Percentiles rank a stretch among this genome's conserved stretches.
Conservation (phyloP, 2,797 vertebrate species). For the Anniella stebbinsi region DNA sequence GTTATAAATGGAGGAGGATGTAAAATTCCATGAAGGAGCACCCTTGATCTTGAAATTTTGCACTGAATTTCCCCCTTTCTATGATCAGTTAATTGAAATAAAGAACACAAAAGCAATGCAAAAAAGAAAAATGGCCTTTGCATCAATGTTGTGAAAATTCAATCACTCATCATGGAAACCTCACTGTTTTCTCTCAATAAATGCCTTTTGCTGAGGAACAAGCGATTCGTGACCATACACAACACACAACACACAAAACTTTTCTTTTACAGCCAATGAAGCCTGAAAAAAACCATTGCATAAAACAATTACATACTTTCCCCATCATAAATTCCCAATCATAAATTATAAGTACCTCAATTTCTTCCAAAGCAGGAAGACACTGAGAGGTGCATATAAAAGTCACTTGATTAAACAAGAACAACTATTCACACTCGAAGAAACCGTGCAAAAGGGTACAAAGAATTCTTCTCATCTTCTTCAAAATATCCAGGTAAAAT, state of each 20-base stretch:
- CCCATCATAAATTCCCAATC: neutral
- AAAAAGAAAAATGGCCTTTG: too few species aligned
- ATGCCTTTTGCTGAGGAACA: too few species aligned
- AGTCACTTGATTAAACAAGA: neutral
- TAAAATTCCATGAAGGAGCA: too few species aligned
- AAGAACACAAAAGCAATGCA: neutral
- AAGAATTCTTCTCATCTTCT: neutral
- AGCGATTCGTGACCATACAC: too few species aligned
- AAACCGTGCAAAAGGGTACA: neutral
- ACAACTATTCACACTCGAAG: neutral
- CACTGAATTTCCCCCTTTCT: neutral
- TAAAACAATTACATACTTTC: neutral
- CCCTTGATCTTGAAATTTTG: neutral
- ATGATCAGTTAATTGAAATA: neutral
- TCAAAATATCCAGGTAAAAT: neutral
- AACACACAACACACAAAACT: too few species aligned
- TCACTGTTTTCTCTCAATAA: too few species aligned
- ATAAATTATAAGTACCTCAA: neutral
- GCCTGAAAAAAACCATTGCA: neutral
- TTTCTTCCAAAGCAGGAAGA: neutral
- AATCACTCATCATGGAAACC: too few species aligned
- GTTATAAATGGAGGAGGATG: too few species aligned
- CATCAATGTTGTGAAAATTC: too few species aligned
- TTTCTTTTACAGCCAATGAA: neutral
- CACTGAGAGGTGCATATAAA: neutral